Conservation (phyloP, 2,113 vertebrate genomes). For the Thomomys bottae region DNA sequence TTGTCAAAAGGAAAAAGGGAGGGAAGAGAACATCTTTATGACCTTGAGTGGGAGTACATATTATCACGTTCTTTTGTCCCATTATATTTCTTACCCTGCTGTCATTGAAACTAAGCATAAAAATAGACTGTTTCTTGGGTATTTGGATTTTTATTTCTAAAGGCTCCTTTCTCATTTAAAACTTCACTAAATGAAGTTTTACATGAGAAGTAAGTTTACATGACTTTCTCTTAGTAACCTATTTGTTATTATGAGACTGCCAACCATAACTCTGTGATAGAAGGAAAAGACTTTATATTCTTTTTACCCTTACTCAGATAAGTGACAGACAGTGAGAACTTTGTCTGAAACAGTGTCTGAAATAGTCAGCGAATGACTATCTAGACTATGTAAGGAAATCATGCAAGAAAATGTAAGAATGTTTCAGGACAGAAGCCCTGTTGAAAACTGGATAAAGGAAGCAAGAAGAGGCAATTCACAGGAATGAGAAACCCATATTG, state of each 20-base stretch:
- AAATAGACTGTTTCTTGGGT: background rate
- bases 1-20: background rate
- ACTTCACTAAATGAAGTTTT: background rate
- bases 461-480: background rate
- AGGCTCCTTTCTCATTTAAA: background rate
- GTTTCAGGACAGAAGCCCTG: background rate
- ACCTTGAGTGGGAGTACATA: background rate
- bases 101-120: background rate
- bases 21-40: background rate
- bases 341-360: background rate
- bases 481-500: background rate
- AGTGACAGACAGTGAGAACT: background rate
- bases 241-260: background rate
- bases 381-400: background rate
- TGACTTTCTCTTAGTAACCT: background rate
- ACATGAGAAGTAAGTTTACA: no score
- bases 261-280: background rate
- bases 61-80: background rate
- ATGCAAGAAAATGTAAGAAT: background rate
- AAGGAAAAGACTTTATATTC: background rate
- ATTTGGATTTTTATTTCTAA: background rate
- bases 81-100: background rate
- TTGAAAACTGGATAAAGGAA: slow-evolving; percentile 8
- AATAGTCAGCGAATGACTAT: background rate
- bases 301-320: background rate